phyloP scores from a whole-genome alignment of 2,113 vertebrate species.

The Callorhinus ursinus region DNA sequence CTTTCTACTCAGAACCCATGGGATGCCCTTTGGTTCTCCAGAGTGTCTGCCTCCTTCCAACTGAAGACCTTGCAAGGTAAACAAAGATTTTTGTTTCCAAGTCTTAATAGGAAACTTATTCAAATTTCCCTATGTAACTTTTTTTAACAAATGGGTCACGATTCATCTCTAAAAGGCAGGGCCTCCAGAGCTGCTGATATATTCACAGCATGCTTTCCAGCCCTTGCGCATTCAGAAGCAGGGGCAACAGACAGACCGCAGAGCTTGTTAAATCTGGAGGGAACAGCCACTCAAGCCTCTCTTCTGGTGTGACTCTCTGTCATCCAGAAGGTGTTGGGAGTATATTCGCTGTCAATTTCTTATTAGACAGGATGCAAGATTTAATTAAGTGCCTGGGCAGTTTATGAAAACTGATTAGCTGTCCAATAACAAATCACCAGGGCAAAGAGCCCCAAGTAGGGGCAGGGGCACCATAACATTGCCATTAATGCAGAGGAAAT shows the following conservation, averaged over 20 bases:
- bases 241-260: fast-evolving
- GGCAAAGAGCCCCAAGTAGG: neutral
- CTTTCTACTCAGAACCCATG: neutral
- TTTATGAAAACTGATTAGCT: constrained; percentile 26
- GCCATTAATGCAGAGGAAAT: neutral
- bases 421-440: fast-evolving
- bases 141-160: neutral
- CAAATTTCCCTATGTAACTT: neutral
- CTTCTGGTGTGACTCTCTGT: neutral
- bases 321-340: neutral
- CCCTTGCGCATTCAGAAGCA: neutral
- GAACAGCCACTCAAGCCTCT: neutral
- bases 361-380: neutral
- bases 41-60: neutral
- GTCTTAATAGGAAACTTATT: neutral
- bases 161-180: neutral
- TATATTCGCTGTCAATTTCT: neutral
- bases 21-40: neutral
- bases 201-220: neutral
- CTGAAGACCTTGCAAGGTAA: neutral
- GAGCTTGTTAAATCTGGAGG: neutral
- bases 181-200: neutral
- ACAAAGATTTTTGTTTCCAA: neutral
- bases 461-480: neutral
- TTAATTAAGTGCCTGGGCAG: constrained; percentile 36